Evolutionary conservation across 2,888 invertebrate genomes (phyloP).

Genomic region (Nephrotoma appendiculata): DNA sequence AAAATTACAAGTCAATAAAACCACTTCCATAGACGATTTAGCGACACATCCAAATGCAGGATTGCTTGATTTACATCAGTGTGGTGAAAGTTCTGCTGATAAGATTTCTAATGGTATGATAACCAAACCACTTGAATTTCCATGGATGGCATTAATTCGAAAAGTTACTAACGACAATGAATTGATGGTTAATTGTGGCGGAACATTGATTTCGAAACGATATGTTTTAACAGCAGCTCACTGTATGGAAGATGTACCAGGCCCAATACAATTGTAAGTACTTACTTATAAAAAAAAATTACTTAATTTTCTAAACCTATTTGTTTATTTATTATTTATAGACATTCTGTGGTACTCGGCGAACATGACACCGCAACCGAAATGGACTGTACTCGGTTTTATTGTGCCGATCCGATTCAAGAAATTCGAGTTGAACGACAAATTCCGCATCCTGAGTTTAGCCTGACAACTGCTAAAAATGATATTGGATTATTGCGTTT

Average conservation of each 20-base stretch:
- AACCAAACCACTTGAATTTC: slow-evolving; percentile 47
- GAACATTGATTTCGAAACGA: slow-evolving; percentile 21
- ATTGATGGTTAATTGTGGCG: slow-evolving; percentile 18
- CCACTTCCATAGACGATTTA: not conserved
- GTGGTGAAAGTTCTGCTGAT: slow-evolving; percentile 39
- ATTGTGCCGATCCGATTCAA: not conserved
- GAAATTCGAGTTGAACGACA: not conserved
- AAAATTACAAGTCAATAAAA: too few relatives aligned
- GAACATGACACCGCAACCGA: slow-evolving; percentile 18
- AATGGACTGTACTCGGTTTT: slow-evolving; percentile 14
- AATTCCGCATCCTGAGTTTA: not conserved
- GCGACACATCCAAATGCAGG: not conserved
- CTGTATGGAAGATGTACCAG: slow-evolving; percentile 15
- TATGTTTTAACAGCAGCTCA: slow-evolving; percentile 27
- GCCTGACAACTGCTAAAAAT: not conserved
- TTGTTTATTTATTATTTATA: not conserved
- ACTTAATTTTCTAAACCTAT: not conserved
- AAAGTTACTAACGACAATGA: not conserved
- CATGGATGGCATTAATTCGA: slow-evolving; percentile 61
- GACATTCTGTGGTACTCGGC: slow-evolving; percentile 18
- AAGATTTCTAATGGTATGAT: slow-evolving; percentile 46
- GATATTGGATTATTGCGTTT: not conserved
- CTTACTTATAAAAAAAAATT: too few relatives aligned
- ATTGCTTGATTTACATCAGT: slow-evolving; percentile 20
- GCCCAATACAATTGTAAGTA: not conserved